Base-by-base conservation (phyloP, 2,113 vertebrate species). In the Nothoprocta perdicaria region DNA sequence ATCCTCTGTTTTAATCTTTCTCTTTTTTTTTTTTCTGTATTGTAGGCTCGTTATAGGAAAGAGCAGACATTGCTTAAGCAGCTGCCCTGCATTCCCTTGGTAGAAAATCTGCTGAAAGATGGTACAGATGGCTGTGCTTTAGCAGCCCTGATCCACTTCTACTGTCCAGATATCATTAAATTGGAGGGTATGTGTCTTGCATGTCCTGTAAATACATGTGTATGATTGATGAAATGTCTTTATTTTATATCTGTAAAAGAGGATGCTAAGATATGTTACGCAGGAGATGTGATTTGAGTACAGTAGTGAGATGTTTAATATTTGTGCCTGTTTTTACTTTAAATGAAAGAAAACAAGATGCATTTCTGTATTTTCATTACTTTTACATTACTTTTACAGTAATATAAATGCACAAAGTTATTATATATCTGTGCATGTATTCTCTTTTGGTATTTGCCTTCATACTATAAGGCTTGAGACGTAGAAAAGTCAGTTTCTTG, bases 51-150 rank as follows among this genome's bases (percentile, higher is more conserved):
- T 80, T 99, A 99, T 77, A 98, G 99, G 94, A 99, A 99, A 93
- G 99, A 99, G 84, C 99, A 98, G 80, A 97, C 98, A 0, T 79
- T 98, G 29, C 97, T 98, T 80, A 99, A 98, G 85, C 97, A 97
- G 29, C 95, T 98, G 94, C 99, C 98, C 45, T 99, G 98, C 97
- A 99, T 99, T 96, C 99, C 99, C 5, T 40, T 98, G 84, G 98
- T 99, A 95, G 99, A 99, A 96, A 99, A 99, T 90, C 97, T 99
- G 89, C 94, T 99, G 94, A 99, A 99, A 94, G 99, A 99, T 96
- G 98, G 98, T 88, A 97, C 98, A 22, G 99, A 99, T 66, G 99
- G 99, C 78, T 99, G 98, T 15, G 99, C 99, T 16, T 78, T 99
- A 14, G 98, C 98, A 26, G 98, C 98, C 18, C 97, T 99, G 81